Conservation (phyloP, 2,888 invertebrate genomes). For the Apantesis nais region DNA sequence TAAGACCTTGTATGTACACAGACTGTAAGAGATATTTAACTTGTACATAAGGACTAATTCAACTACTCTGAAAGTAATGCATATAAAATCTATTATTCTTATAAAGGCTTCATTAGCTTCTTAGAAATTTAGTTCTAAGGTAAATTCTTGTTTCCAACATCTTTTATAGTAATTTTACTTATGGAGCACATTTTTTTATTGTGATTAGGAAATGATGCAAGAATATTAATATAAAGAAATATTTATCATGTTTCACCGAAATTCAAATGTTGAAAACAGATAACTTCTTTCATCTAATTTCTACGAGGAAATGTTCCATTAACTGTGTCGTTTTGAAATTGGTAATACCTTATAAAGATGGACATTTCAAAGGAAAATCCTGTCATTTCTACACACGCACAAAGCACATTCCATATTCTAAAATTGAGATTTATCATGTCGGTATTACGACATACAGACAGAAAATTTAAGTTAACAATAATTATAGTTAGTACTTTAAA, state of each 20-base stretch:
- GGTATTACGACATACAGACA: background rate
- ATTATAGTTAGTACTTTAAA: conserved; percentile 11
- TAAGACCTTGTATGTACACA: background rate
- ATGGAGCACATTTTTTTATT: background rate
- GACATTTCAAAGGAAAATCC: conserved; percentile 31
- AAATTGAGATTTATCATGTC: conserved; percentile 21
- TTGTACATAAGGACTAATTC: background rate
- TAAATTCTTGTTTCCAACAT: too few relatives aligned
- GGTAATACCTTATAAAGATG: conserved; percentile 33
- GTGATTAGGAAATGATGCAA: background rate
- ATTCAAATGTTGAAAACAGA: conserved; percentile 58
- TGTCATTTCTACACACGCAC: conserved; percentile 24
- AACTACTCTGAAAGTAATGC: background rate
- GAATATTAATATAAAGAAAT: background rate
- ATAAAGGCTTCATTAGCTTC: background rate
- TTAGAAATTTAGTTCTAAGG: too few relatives aligned
- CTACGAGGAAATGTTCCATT: conserved; percentile 69
- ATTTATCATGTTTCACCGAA: conserved; percentile 20
- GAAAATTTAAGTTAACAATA: conserved; percentile 23
- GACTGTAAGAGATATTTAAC: background rate
- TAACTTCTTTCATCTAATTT: conserved; percentile 65
- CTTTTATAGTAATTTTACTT: background rate
- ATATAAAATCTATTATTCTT: background rate
- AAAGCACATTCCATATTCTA: conserved; percentile 19
- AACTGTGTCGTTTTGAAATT: conserved; percentile 54